These are phyloP conservation scores for Xylocampa areola DNA, from an alignment of 2,888 invertebrate genomes.

Conservation along the genomic window DNA sequence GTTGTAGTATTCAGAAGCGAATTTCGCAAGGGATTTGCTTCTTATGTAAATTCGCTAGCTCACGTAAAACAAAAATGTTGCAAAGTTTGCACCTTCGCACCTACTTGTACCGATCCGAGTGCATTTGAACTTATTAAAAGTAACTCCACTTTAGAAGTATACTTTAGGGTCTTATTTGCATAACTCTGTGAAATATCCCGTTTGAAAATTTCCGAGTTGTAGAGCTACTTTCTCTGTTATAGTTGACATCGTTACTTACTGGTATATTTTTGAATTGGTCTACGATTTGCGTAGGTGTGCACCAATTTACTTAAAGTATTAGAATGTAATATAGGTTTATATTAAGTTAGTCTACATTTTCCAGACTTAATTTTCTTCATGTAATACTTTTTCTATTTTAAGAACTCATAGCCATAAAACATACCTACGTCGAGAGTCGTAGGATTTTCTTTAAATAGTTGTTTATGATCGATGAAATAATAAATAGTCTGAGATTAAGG, in stretches of 20 bases:
- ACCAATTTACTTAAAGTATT: background rate
- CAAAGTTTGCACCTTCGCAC: constrained; percentile 66
- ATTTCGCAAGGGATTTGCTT: constrained; percentile 68
- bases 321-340: too few species aligned
- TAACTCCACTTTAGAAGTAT: constrained; percentile 61
- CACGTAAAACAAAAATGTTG: constrained; percentile 66
- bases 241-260: constrained; percentile 24
- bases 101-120: constrained; percentile 57
- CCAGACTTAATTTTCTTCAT: too few species aligned
- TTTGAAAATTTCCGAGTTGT: constrained; percentile 43
- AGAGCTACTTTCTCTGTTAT: constrained; percentile 29
- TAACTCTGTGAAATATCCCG: constrained; percentile 57
- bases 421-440: too few species aligned
- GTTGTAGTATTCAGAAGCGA: constrained; percentile 42
- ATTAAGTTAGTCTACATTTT: too few species aligned
- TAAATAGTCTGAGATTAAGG: too few species aligned
- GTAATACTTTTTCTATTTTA: too few species aligned
- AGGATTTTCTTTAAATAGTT: too few species aligned
- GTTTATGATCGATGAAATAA: too few species aligned
- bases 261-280: constrained; percentile 19
- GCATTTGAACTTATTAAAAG: constrained; percentile 66
- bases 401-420: too few species aligned
- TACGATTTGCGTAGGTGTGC: constrained; percentile 1
- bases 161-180: constrained; percentile 62
- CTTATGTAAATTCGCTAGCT: constrained; percentile 65